A percentile compares a stretch with the other conserved stretches of the same genome.
These are phyloP conservation scores for Rhyacichthys aspro DNA, from an alignment of 2,797 vertebrate genomes.

Conservation along the genomic window DNA sequence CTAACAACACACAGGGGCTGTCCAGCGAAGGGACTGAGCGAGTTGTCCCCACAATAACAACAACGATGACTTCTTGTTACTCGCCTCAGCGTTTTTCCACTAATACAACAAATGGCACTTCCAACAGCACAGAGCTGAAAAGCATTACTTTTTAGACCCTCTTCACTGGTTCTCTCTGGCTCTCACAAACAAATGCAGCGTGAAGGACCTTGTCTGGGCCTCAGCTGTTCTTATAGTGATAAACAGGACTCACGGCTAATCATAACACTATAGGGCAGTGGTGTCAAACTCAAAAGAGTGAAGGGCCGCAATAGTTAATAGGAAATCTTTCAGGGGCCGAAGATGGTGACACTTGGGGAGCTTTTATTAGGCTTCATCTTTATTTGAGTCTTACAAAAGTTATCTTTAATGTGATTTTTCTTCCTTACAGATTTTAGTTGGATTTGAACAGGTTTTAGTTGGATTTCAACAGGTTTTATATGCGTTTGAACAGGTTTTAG, in stretches of 20 bases:
- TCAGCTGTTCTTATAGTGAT: not conserved
- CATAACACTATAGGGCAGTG: no score
- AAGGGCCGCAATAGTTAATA: no score
- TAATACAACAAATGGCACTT: slow-evolving; percentile 57
- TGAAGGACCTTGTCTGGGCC: slow-evolving; percentile 12
- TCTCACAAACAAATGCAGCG: slow-evolving; percentile 7
- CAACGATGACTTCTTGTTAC: slow-evolving; percentile 58
- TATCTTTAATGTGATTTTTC: no score
- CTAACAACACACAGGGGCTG: slow-evolving; percentile 35
- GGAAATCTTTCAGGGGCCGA: no score
- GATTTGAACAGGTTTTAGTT: no score
- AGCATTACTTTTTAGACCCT: slow-evolving; percentile 37
- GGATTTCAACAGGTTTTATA: no score
- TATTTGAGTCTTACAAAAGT: no score
- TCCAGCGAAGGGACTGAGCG: slow-evolving; percentile 47
- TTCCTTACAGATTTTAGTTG: no score
- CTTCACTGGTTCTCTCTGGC: not conserved
- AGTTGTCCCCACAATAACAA: slow-evolving; percentile 53
- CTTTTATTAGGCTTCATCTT: no score
- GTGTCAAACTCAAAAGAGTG: no score
- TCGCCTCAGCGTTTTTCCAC: slow-evolving; percentile 52
- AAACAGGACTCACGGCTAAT: slow-evolving; percentile 10
- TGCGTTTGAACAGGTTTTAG: no score
- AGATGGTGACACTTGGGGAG: no score
- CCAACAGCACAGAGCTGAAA: slow-evolving; percentile 33